phyloP scores from a whole-genome alignment of 2,797 vertebrate species.

The Semaprochilodus insignis region DNA sequence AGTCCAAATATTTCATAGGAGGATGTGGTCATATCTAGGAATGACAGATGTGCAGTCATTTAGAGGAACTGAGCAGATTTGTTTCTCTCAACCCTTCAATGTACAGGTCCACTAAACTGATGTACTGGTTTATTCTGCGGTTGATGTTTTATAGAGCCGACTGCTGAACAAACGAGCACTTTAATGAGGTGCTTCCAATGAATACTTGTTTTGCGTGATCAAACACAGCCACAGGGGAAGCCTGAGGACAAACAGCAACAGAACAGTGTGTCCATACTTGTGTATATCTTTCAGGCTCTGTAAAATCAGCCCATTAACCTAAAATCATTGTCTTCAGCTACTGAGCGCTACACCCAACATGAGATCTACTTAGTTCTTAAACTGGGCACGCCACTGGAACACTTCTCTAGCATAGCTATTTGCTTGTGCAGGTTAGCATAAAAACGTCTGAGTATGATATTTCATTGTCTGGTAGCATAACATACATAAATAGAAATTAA shows the following conservation, averaged over 20 bases:
- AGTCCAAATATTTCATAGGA: not conserved
- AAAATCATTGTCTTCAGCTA: not conserved
- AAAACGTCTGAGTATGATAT: no score
- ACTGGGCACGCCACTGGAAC: not conserved
- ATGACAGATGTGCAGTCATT: not conserved
- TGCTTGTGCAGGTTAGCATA: no score
- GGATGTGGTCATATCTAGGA: conserved; percentile 1
- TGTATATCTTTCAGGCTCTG: not conserved
- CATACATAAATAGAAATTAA: no score
- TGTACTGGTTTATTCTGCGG: not conserved
- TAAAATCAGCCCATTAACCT: not conserved
- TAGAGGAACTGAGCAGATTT: not conserved
- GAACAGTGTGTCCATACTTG: not conserved
- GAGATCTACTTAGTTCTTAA: not conserved
- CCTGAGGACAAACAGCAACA: not conserved
- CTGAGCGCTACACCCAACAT: not conserved
- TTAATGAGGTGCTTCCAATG: not conserved
- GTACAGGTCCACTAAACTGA: not conserved
- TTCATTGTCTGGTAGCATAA: no score
- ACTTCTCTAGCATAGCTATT: not conserved
- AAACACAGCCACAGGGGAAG: not conserved
- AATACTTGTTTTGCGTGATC: not conserved
- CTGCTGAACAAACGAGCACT: not conserved
- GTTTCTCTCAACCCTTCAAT: not conserved
- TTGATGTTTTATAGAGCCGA: not conserved